Percentiles rank a stretch among this genome's conserved stretches.
Conservation (phyloP, 2,113 vertebrate species). For the Geococcyx californianus region DNA sequence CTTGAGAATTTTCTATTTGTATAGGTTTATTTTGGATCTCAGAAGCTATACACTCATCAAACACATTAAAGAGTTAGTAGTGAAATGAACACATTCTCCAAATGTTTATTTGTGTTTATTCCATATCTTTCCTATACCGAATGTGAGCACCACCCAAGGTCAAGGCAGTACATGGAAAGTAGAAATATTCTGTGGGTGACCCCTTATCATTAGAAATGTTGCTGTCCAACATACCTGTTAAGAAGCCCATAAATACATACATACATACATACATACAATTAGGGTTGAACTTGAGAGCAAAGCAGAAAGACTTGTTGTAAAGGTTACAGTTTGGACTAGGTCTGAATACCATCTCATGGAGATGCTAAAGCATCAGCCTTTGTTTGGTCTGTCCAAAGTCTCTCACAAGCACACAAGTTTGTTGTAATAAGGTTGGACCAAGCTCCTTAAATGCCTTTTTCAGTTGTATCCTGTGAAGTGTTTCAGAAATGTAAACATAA, state of each 20-base stretch:
- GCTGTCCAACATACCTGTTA: background rate
- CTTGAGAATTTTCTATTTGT: background rate
- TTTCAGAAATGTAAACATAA: background rate
- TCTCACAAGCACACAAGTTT: background rate
- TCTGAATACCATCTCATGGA: background rate
- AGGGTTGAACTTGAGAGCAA: background rate
- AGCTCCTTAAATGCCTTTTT: background rate
- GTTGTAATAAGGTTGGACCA: background rate
- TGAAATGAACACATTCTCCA: background rate
- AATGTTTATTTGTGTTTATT: constrained; percentile 5
- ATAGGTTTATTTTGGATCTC: constrained; percentile 20
- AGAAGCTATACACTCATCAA: background rate
- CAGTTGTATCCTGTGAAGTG: background rate
- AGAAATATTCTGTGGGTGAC: background rate
- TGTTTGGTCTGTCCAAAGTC: background rate
- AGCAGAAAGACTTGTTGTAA: background rate
- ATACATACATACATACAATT: background rate
- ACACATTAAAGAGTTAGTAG: background rate
- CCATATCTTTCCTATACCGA: background rate
- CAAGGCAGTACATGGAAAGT: background rate
- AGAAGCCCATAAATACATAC: background rate
- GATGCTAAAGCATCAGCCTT: background rate
- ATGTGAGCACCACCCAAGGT: background rate
- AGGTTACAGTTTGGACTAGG: background rate
- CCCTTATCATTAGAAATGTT: background rate